Conservation (phyloP, 2,113 vertebrate genomes). For the Clupea harengus region DNA sequence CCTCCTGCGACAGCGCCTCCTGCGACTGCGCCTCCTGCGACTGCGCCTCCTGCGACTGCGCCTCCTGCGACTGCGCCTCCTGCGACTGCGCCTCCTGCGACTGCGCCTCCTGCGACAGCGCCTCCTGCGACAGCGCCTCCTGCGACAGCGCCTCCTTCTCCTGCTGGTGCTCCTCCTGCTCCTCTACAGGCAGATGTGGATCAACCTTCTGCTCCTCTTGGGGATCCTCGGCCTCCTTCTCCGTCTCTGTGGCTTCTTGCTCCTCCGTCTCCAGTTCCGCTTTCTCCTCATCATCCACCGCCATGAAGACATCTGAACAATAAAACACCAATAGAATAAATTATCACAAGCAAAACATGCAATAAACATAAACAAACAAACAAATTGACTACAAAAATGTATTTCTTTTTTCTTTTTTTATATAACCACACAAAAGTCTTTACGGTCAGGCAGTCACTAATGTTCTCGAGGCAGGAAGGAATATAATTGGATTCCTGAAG, state of each 20-base stretch:
- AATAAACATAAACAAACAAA: background rate
- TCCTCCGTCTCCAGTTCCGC: conserved; percentile 18
- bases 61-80: background rate
- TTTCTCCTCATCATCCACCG: conserved; percentile 32
- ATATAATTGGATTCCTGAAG: background rate
- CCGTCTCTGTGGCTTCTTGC: background rate
- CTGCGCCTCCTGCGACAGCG: background rate
- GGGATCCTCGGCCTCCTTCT: conserved; percentile 22
- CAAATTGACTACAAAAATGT: no score
- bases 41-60: background rate
- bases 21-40: no score
- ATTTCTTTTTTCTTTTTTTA: no score
- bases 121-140: background rate
- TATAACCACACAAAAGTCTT: background rate
- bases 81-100: background rate
- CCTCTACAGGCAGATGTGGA: background rate
- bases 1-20: no score
- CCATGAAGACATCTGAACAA: conserved; percentile 42
- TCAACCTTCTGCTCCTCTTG: conserved; percentile 25
- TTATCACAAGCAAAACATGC: background rate
- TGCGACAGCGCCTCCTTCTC: background rate
- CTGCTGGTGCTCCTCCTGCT: conserved; percentile 32
- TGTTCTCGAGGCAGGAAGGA: background rate
- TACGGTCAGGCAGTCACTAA: background rate
- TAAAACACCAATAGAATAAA: background rate